Conservation (phyloP, 2,888 invertebrate species). For the Drosophila atroscutellata region DNA sequence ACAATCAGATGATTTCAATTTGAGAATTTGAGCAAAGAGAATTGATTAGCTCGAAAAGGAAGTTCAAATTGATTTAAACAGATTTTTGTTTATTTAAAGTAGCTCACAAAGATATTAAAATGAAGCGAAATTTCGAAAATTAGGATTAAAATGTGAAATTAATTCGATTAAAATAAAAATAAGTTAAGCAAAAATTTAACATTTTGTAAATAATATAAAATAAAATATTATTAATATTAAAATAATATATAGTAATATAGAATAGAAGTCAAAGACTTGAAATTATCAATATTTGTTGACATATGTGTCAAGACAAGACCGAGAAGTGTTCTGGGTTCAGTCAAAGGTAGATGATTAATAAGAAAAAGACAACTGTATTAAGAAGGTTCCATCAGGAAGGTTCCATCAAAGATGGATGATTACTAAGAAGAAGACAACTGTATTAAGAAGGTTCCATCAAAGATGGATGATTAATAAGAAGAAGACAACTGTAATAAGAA, state of each 20-base stretch:
- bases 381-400: too few relatives aligned
- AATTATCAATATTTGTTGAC: not conserved
- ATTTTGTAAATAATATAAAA: not conserved
- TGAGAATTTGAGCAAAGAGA: not conserved
- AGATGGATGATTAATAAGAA: not conserved
- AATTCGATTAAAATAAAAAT: too few relatives aligned
- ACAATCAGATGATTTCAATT: constrained; percentile 6
- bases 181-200: accelerated
- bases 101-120: not conserved
- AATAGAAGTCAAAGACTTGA: too few relatives aligned
- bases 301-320: accelerated
- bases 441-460: too few relatives aligned
- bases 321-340: not conserved
- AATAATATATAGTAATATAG: too few relatives aligned
- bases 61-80: not conserved
- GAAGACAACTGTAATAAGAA: not conserved
- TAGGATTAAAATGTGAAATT: accelerated
- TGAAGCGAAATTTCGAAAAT: not conserved
- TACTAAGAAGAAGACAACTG: too few relatives aligned
- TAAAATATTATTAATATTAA: too few relatives aligned
- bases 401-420: too few relatives aligned
- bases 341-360: not conserved
- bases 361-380: not conserved
- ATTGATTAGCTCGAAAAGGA: not conserved
- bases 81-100: not conserved